These are phyloP conservation scores for Cinclus cinclus DNA, from an alignment of 2,113 vertebrate genomes.

Conservation along the genomic window DNA sequence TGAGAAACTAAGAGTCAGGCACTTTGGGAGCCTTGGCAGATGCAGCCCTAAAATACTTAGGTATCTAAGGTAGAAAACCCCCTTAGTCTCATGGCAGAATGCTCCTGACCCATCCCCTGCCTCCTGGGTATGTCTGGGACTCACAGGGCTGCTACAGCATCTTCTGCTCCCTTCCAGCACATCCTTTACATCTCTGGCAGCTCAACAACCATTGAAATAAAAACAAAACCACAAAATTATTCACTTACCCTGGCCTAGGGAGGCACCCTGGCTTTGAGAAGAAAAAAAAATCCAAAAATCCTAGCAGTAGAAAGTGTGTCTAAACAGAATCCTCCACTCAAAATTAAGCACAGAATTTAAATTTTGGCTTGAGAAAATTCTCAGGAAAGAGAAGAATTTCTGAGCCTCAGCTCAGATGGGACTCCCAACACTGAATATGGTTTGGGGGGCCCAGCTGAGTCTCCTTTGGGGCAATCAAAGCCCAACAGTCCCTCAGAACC, in stretches of 20 bases:
- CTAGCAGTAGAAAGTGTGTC: background rate
- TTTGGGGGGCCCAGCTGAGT: background rate
- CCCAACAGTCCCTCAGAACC: background rate
- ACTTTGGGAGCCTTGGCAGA: background rate
- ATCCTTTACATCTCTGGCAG: background rate
- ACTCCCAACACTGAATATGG: background rate
- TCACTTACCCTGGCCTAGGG: background rate
- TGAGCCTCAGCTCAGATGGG: background rate
- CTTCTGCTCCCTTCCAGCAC: background rate
- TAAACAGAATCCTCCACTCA: background rate
- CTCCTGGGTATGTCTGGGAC: background rate
- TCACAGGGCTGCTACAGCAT: background rate
- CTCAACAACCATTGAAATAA: background rate
- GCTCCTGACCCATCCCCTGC: background rate
- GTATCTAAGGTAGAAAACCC: background rate
- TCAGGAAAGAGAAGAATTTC: rapidly evolving
- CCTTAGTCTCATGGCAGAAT: background rate
- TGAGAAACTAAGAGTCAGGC: background rate
- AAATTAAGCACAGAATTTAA: background rate
- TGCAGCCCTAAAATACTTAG: background rate
- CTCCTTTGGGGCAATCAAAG: background rate
- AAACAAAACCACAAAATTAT: background rate
- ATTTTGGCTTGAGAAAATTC: background rate
- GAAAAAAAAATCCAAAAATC: rapidly evolving
- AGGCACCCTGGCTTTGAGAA: background rate